phyloP scores from a whole-genome alignment of 64 coral and sea anemone species.

The Platygyra sinensis region DNA sequence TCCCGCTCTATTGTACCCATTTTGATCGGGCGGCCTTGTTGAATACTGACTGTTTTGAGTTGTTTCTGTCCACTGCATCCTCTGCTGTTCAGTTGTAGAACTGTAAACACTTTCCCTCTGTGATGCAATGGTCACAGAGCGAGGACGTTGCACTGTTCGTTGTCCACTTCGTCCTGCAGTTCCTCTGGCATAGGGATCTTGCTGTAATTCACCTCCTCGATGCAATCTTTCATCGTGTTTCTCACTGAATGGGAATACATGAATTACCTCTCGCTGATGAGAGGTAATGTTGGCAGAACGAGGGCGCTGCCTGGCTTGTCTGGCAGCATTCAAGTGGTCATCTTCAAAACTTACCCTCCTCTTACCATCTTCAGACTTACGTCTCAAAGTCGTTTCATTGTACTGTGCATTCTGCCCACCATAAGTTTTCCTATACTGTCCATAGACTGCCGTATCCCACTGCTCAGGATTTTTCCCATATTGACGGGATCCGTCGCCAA shows the following conservation, averaged over 20 bases:
- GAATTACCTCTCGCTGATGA: neutral
- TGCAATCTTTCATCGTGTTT: neutral
- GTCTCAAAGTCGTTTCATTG: neutral
- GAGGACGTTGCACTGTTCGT: slow-evolving; percentile 29
- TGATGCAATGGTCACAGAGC: slow-evolving; percentile 20
- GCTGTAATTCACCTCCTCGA: neutral
- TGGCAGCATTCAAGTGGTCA: neutral
- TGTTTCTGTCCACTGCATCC: neutral
- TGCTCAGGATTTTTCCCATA: neutral
- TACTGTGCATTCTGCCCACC: neutral
- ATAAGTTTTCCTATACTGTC: slow-evolving; percentile 14
- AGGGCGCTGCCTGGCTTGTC: neutral
- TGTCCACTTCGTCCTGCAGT: neutral
- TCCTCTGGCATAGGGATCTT: neutral
- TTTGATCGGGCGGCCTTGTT: neutral
- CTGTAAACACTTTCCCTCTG: neutral
- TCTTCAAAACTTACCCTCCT: slow-evolving; percentile 23
- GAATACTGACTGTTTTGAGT: neutral
- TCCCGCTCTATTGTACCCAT: neutral
- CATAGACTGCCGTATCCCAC: slow-evolving; percentile 9
- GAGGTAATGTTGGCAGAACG: slow-evolving; percentile 21
- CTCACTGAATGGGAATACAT: neutral
- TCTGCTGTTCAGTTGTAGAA: neutral
- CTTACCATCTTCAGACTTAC: neutral
- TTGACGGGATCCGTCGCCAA: slow-evolving; percentile 35